Conservation (phyloP, 2,888 invertebrate genomes). For the Busseola fusca region DNA sequence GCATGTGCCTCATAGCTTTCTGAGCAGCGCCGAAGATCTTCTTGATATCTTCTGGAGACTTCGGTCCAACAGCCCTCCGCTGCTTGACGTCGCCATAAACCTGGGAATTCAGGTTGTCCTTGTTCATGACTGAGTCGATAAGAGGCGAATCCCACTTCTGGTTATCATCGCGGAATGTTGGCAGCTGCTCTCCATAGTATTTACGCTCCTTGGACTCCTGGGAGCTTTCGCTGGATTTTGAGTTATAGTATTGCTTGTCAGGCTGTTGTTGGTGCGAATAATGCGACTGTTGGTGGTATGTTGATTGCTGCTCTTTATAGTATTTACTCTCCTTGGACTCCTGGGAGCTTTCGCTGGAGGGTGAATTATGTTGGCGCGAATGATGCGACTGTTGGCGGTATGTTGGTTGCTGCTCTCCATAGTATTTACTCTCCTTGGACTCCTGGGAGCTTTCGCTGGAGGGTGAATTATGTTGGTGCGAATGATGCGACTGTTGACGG, state of each 20-base stretch:
- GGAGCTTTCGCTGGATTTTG: constrained; percentile 56
- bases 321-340: constrained; percentile 51
- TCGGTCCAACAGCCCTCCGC: constrained; percentile 67
- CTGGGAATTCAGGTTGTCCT: constrained; percentile 48
- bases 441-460: constrained; percentile 63
- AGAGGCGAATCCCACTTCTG: constrained; percentile 65
- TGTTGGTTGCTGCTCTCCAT: constrained; percentile 13
- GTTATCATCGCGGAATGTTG: constrained; percentile 15
- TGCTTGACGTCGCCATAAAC: constrained; percentile 65
- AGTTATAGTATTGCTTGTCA: background rate
- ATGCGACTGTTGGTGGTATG: background rate
- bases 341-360: constrained; percentile 60
- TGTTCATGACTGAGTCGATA: constrained; percentile 61
- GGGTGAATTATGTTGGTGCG: background rate
- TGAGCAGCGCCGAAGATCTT: constrained; percentile 78
- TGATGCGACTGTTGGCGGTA: background rate
- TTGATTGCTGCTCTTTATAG: constrained; percentile 20
- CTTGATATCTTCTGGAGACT: constrained; percentile 71
- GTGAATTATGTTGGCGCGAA: no score
- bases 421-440: constrained; percentile 39
- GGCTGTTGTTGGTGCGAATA: no score
- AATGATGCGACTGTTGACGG: background rate
- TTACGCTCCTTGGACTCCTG: constrained; percentile 56
- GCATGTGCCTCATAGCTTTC: constrained; percentile 74
- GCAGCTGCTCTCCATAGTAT: constrained; percentile 21